phyloP scores from a whole-genome alignment of 2,797 vertebrate species.

The Sternotherus odoratus region DNA sequence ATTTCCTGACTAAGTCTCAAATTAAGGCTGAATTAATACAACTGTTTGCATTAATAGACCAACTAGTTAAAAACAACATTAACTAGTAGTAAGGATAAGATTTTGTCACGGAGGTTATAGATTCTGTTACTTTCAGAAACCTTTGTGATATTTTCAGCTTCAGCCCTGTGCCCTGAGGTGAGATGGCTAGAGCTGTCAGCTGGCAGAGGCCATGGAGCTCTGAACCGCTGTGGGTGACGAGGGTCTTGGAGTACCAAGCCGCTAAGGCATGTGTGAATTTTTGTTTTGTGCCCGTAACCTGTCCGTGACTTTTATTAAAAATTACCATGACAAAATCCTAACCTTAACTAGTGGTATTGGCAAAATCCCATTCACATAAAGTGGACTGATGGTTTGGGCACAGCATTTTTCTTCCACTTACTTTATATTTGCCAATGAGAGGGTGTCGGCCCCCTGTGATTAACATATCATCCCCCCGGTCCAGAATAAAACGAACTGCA shows the following conservation, averaged over 20 bases:
- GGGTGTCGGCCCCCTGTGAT: conserved; percentile 90
- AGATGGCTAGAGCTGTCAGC: too few relatives aligned
- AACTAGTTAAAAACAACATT: not conserved
- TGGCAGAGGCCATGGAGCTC: too few relatives aligned
- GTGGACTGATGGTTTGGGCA: not conserved
- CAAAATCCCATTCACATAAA: conserved; percentile 30
- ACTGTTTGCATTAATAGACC: not conserved
- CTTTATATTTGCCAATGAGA: conserved; percentile 90
- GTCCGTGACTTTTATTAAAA: too few relatives aligned
- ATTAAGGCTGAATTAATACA: not conserved
- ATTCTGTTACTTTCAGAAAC: too few relatives aligned
- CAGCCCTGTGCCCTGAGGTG: too few relatives aligned
- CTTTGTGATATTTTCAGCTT: too few relatives aligned
- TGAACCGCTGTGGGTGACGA: too few relatives aligned
- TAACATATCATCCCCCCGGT: conserved; percentile 92
- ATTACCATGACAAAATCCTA: too few relatives aligned
- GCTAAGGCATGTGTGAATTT: too few relatives aligned
- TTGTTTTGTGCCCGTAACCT: too few relatives aligned
- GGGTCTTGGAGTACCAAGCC: too few relatives aligned
- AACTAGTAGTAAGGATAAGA: not conserved
- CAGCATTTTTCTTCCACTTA: conserved; percentile 66
- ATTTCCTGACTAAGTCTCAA: not conserved
- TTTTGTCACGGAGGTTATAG: too few relatives aligned
- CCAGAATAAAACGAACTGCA: conserved; percentile 87
- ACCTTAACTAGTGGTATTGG: not conserved